Base-by-base conservation (phyloP, 2,888 invertebrate species). In the Anthoptus insignis region DNA sequence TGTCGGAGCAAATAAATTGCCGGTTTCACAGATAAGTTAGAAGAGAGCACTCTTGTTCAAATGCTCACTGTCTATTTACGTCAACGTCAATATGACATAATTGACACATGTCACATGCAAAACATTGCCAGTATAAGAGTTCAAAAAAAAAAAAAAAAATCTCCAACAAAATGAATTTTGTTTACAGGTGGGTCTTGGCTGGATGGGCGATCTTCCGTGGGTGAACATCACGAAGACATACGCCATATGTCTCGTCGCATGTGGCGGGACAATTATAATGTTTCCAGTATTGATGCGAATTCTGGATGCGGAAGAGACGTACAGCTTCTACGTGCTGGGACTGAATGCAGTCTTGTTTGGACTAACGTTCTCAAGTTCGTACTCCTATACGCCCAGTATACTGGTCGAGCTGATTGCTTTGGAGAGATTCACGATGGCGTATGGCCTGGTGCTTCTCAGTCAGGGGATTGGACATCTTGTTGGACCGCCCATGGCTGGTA, bases 401-500 rank as follows among this genome's bases (percentile, higher is more conserved):
- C 92, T 99, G 74, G 98, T 98, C 24, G 97, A 98, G 81, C 91
- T 99, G 76, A 97, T 99, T 49, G 98, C 98, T 3, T 87, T 99
- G 81, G 98, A 98, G 79, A 95, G 97, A 72, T 98, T 99, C 83
- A 98, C 99, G 8, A 97, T 97, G 88, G 98, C 98, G 19, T 99
- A 99, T 84, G 99, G 99, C 13, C 89, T 99, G 73, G 96, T 97
- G 72, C 93, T 98, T 72, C 90, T 99, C 65, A 97, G 98, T 71
- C 98, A 99, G 88, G 99, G 99, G 14, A 94, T 99, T 73, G 99
- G 98, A 52, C 98, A 98, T 92, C 94, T 99, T 54, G 91, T 97
- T 67, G 99, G 99, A 68, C 99, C 99, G 6, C 98, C 99, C n/a
- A 93, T 99, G 76, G 98, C 98, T 81, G 99, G 99, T 96, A 70